phyloP scores from a whole-genome alignment of 1,140 invertebrate genomes.

The Trichonephila clavata region DNA sequence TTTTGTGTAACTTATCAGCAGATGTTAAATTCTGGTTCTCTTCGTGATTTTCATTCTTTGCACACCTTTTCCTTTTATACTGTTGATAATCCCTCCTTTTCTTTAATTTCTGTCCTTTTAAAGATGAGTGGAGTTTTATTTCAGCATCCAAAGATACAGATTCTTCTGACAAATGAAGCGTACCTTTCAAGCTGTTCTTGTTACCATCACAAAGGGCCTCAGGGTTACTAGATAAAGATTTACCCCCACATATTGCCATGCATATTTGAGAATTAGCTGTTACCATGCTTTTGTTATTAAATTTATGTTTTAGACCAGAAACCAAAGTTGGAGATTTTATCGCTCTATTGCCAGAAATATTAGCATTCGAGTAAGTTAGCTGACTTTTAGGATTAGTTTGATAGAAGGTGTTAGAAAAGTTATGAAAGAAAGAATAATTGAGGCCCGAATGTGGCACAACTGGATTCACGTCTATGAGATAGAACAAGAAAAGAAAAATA shows the following conservation, averaged over 20 bases:
- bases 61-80: neutral
- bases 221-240: slow-evolving; percentile 49
- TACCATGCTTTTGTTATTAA: slow-evolving; percentile 36
- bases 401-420: neutral
- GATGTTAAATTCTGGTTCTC: neutral
- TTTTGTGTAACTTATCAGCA: neutral
- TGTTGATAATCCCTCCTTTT: neutral
- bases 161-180: neutral
- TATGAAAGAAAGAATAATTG: slow-evolving; percentile 47
- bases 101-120: neutral
- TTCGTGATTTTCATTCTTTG: neutral
- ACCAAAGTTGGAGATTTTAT: neutral
- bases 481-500: slow-evolving; percentile 36
- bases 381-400: slow-evolving; percentile 30
- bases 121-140: neutral
- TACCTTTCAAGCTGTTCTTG: neutral
- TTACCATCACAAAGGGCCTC: slow-evolving; percentile 63
- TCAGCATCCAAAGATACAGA: neutral
- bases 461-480: slow-evolving; percentile 43
- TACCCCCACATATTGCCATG: neutral
- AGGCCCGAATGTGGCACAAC: slow-evolving; percentile 58
- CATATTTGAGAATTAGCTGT: slow-evolving; percentile 33
- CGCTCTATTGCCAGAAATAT: neutral
- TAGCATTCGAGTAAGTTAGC: slow-evolving; percentile 10
- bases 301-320: slow-evolving; percentile 53